Conservation (phyloP, 2,113 vertebrate genomes). For the Tringa solitaria region DNA sequence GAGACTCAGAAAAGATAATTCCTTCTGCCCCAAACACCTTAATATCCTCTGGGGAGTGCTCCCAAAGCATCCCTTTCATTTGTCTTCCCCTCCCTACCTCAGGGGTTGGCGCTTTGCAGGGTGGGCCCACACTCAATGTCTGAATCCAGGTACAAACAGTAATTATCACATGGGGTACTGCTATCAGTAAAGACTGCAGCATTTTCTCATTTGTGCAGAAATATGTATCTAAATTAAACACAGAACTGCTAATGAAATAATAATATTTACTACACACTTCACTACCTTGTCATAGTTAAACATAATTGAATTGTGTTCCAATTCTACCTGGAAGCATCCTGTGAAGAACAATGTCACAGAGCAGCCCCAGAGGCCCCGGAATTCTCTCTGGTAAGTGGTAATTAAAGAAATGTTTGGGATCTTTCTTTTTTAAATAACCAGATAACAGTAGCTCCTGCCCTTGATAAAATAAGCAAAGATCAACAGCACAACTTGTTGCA, state of each 20-base stretch:
- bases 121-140: neutral
- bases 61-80: accelerated
- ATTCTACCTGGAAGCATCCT: neutral
- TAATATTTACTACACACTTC: constrained; percentile 41
- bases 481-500: neutral
- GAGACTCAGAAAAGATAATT: neutral
- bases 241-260: constrained; percentile 29
- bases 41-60: neutral
- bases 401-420: neutral
- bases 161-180: neutral
- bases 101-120: neutral
- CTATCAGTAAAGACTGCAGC: neutral
- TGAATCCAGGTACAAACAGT: neutral
- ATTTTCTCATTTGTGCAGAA: constrained; percentile 33
- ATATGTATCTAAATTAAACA: constrained; percentile 65
- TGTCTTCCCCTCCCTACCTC: neutral
- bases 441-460: neutral
- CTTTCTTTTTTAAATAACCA: neutral
- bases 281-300: neutral
- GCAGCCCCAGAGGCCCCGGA: neutral
- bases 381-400: neutral
- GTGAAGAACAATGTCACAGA: neutral
- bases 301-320: constrained; percentile 24
- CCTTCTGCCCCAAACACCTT: neutral
- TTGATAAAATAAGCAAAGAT: constrained; percentile 13